Conservation (phyloP, 1,140 invertebrate species). For the Platyura marginata region DNA sequence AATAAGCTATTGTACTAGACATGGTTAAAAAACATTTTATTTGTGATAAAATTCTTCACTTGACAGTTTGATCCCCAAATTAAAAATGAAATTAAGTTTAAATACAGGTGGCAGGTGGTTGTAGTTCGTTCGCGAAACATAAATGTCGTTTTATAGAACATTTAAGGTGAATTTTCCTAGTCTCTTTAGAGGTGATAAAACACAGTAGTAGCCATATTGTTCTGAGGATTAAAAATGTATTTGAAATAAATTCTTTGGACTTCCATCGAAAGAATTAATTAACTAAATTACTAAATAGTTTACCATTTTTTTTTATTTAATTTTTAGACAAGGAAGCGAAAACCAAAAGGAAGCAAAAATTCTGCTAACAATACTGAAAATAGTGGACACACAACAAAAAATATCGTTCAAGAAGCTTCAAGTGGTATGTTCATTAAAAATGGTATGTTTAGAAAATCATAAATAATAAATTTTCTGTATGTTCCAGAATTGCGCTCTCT, state of each 20-base stretch:
- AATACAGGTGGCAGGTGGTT: too few species aligned
- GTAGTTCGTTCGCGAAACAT: too few species aligned
- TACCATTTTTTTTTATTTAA: constrained; percentile 3
- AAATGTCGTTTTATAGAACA: not conserved
- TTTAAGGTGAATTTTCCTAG: not conserved
- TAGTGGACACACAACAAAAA: too few species aligned
- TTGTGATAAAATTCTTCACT: too few species aligned
- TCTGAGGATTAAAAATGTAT: not conserved
- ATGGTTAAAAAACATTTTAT: too few species aligned
- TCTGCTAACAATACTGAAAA: constrained; percentile 5
- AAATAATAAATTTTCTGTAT: not conserved
- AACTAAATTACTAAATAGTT: not conserved
- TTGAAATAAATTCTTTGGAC: not conserved
- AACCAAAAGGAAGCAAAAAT: constrained; percentile 54
- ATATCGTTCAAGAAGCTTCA: not conserved
- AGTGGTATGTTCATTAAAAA: not conserved
- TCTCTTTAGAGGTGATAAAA: not conserved
- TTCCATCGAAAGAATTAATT: not conserved
- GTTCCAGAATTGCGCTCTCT: constrained; percentile 11
- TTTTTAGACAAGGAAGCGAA: constrained; percentile 73
- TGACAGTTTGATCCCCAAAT: too few species aligned
- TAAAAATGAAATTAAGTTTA: too few species aligned
- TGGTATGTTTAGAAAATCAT: not conserved
- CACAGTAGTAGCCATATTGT: not conserved
- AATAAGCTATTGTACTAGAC: too few species aligned